Conservation (phyloP, 2,113 vertebrate species). For the Anhinga anhinga region DNA sequence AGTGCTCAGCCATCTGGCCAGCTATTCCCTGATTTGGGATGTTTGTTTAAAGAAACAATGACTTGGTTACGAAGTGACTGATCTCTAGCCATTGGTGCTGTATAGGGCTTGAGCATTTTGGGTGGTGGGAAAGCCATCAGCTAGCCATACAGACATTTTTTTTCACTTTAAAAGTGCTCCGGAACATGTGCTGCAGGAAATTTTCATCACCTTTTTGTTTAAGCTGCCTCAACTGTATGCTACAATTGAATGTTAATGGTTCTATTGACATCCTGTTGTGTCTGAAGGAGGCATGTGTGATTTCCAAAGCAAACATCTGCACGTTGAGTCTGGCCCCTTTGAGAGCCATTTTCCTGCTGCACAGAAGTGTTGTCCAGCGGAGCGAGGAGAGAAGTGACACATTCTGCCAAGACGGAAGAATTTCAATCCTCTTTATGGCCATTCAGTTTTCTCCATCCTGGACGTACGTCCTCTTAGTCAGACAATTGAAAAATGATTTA, state of each 20-base stretch:
- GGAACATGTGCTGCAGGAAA: constrained; percentile 16
- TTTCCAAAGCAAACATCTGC: constrained; percentile 67
- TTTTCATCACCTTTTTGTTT: constrained; percentile 40
- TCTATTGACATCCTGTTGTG: constrained; percentile 69
- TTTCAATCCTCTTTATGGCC: constrained; percentile 28
- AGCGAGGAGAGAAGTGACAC: neutral
- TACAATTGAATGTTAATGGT: constrained; percentile 1
- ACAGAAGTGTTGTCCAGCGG: neutral
- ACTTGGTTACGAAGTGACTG: fast-evolving
- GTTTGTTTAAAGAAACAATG: neutral
- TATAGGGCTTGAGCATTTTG: neutral
- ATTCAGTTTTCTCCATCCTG: constrained; percentile 51
- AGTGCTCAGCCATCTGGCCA: neutral
- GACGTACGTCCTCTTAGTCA: constrained; percentile 70
- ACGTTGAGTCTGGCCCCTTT: neutral
- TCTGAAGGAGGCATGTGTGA: constrained; percentile 32
- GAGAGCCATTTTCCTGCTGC: constrained; percentile 31
- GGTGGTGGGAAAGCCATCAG: neutral
- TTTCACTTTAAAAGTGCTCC: neutral
- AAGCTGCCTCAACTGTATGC: neutral
- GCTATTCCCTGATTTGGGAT: neutral
- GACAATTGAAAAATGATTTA: neutral
- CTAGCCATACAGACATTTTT: neutral
- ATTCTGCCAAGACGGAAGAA: neutral
- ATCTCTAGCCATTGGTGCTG: fast-evolving